phyloP scores from a whole-genome alignment of 2,888 invertebrate species.

The Acrobasis repandana region DNA sequence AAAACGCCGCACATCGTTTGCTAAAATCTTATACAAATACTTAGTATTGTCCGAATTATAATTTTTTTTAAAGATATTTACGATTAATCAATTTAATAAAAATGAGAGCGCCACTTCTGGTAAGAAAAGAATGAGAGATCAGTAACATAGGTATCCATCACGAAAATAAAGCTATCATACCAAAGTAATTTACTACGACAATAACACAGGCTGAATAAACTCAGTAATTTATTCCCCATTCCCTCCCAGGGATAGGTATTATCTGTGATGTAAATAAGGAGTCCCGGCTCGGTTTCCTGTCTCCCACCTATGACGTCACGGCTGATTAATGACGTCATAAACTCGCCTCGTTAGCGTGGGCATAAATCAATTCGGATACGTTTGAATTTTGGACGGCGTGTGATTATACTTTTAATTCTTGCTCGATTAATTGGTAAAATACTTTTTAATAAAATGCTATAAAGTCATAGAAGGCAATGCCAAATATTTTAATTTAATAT shows the following conservation, averaged over 20 bases:
- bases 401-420: background rate
- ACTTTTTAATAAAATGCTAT: background rate
- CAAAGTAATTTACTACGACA: background rate
- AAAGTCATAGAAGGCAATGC: no score
- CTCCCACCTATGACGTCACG: slow-evolving; percentile 52
- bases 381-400: background rate
- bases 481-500: no score
- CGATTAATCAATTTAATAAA: no score
- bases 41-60: no score
- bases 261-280: slow-evolving; percentile 49
- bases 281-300: slow-evolving; percentile 37
- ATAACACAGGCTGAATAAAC: background rate
- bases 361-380: slow-evolving; percentile 10
- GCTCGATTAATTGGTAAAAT: background rate
- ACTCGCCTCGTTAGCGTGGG: slow-evolving; percentile 35
- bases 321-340: slow-evolving; percentile 55
- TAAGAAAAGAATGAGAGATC: no score
- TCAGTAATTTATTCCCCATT: slow-evolving; percentile 39
- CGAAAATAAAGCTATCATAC: background rate
- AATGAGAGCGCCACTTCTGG: no score
- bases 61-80: no score
- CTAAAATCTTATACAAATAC: no score
- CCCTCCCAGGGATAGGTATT: slow-evolving; percentile 32
- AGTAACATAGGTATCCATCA: no score
- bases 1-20: no score